Percentiles rank a stretch among this genome's conserved stretches.
Conservation (phyloP, 2,797 vertebrate species). For the Pangasius sanitwongsei region DNA sequence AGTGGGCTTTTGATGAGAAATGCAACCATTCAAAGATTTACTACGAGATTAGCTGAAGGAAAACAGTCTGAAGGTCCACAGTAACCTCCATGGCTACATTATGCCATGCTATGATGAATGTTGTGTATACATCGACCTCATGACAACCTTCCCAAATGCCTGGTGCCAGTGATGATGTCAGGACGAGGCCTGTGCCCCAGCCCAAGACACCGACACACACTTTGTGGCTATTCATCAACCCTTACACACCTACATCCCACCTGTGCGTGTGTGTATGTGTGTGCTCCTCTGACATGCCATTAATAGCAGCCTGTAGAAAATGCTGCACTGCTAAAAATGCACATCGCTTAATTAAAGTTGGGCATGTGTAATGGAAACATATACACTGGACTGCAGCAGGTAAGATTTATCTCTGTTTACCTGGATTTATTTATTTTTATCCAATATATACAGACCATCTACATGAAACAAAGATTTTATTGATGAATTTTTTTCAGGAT, state of each 20-base stretch:
- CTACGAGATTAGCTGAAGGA: constrained; percentile 27
- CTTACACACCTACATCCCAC: constrained; percentile 43
- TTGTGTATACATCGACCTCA: constrained; percentile 47
- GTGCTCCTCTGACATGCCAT: constrained; percentile 53
- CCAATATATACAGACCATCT: not conserved
- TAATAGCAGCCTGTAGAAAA: constrained; percentile 74
- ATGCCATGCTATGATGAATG: constrained; percentile 52
- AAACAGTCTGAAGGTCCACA: constrained; percentile 12
- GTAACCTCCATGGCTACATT: constrained; percentile 53
- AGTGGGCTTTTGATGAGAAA: not conserved
- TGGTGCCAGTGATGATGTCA: constrained; percentile 48
- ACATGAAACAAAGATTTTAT: not conserved
- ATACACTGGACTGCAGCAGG: not conserved
- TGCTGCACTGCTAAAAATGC: constrained; percentile 72
- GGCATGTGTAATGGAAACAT: constrained; percentile 71
- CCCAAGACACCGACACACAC: constrained; percentile 41
- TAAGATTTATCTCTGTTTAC: no score
- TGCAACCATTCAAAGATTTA: constrained; percentile 11
- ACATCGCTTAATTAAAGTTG: constrained; percentile 77
- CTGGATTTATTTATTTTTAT: not conserved
- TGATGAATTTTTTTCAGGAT: not conserved
- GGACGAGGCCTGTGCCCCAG: constrained; percentile 51
- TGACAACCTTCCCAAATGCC: constrained; percentile 50
- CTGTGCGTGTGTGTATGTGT: constrained; percentile 50
- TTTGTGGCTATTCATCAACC: constrained; percentile 58